These are phyloP conservation scores for Sandelia bainsii DNA, from an alignment of 2,797 vertebrate species.

Conservation along the genomic window DNA sequence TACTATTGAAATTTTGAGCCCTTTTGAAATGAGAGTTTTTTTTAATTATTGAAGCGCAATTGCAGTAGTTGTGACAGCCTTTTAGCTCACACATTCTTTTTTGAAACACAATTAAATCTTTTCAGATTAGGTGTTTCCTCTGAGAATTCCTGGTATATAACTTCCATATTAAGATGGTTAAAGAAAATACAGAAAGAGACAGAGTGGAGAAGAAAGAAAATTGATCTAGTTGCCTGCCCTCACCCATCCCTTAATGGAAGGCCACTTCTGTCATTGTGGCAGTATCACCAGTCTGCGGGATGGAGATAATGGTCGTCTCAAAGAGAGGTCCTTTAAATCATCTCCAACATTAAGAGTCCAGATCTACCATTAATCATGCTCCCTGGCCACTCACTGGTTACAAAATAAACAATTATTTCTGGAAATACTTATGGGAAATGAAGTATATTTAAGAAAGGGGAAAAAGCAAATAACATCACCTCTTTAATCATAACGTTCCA, in stretches of 20 bases:
- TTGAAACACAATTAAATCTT: background rate
- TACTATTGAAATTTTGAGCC: background rate
- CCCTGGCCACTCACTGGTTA: slow-evolving; percentile 24
- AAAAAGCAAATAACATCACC: background rate
- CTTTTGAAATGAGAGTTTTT: background rate
- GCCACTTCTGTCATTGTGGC: slow-evolving; percentile 42
- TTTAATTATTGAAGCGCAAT: background rate
- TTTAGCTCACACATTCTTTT: background rate
- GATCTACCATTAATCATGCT: slow-evolving; percentile 39
- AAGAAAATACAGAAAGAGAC: background rate
- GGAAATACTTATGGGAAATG: slow-evolving; percentile 9
- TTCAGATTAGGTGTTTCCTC: background rate
- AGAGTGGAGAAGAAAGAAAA: background rate
- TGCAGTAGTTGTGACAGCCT: background rate
- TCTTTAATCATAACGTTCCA: background rate
- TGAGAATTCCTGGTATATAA: background rate
- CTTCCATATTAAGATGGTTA: background rate
- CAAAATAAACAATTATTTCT: slow-evolving; percentile 3
- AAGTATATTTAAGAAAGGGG: background rate
- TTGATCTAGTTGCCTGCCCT: slow-evolving; percentile 6
- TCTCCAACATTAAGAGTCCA: slow-evolving; percentile 15
- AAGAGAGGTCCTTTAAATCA: slow-evolving; percentile 53
- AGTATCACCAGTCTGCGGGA: slow-evolving; percentile 33
- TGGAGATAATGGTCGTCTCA: slow-evolving; percentile 45
- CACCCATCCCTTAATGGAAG: slow-evolving; percentile 9